Evolutionary conservation across 2,888 invertebrate genomes (phyloP), one percentile per base, ranked within the genome.

Genomic region (Tortrix viridana): DNA sequence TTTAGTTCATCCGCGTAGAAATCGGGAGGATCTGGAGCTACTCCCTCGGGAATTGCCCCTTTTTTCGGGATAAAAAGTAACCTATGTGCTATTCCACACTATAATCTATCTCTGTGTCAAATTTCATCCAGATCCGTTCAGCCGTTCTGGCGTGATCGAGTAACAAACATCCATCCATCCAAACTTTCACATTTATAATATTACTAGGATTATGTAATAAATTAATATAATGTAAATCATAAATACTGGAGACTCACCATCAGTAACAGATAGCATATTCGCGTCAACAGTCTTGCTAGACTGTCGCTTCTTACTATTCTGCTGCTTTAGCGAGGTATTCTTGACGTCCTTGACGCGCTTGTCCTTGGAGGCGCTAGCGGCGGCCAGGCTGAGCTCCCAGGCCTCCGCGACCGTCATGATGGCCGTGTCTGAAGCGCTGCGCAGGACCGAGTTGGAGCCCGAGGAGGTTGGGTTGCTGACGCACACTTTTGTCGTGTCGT

Each of bases 301-400:
- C 68, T 82, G 85, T 5, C 86, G 72, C 70, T 89, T 90, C 82
- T 90, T 90, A 62, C 62, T 84, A 67, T 74, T 80, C 69, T 87
- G 88, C 26, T 90, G 88, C 66, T 92, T 92, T 67, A 91, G 80
- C 54, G 86, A 78, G 5, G 93, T 92, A 82, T 96, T 95, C 85
- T 96, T 95, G 54, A 95, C 95, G 87, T 97, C 97, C 83, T 97
- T 97, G 67, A 96, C 95, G 48, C 97, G 94, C 84, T 97, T 97
- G 85, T 97, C 97, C 88, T 97, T 97, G 56, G 97, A 97, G 18
- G 96, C 96, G 67, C 96, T 95, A 55, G 96, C 97, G 53, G 97
- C 97, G 9, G 97, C 96, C 61, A 97, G 95, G 72, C 96, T 96
- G n/a, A 96, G 92, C 73, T 93, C 92, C 74, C 98, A 95, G 60